Evolutionary conservation across 2,797 vertebrate species (phyloP).

Genomic region (Gephyroberyx darwinii): DNA sequence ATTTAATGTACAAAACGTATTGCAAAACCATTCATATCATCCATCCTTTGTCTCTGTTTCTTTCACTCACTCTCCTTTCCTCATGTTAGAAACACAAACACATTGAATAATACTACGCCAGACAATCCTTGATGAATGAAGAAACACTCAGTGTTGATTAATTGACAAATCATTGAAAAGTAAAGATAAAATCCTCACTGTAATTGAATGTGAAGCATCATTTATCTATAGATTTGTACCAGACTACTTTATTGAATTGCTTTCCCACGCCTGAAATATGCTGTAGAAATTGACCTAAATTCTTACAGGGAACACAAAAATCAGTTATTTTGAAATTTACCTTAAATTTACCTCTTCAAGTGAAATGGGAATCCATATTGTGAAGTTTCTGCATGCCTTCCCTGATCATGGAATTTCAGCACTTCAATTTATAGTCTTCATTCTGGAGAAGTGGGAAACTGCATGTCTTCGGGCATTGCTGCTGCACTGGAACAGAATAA

Average conservation of each 20-base stretch:
- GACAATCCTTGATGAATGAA: conserved; percentile 69
- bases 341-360: conserved; percentile 64
- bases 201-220: conserved; percentile 84
- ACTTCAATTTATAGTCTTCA: conserved; percentile 54
- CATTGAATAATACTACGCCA: conserved; percentile 49
- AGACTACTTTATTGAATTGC: conserved; percentile 80
- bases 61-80: conserved; percentile 27
- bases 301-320: conserved; percentile 67
- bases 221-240: conserved; percentile 82
- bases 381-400: conserved; percentile 43
- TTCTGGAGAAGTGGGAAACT: conserved; percentile 51
- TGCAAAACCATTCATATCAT: conserved; percentile 22
- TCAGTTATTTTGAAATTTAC: conserved; percentile 67
- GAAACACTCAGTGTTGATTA: conserved; percentile 75
- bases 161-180: conserved; percentile 79
- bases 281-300: conserved; percentile 76
- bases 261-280: conserved; percentile 77
- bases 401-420: conserved; percentile 50
- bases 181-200: conserved; percentile 80
- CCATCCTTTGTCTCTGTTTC: conserved; percentile 32
- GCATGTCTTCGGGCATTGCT: conserved; percentile 69
- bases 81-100: conserved; percentile 61
- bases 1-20: conserved; percentile 32
- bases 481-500: conserved; percentile 77
- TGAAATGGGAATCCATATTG: conserved; percentile 50